These are phyloP conservation scores for Cyrtodaria siliqua DNA, from an alignment of 2,888 invertebrate species.

Conservation along the genomic window DNA sequence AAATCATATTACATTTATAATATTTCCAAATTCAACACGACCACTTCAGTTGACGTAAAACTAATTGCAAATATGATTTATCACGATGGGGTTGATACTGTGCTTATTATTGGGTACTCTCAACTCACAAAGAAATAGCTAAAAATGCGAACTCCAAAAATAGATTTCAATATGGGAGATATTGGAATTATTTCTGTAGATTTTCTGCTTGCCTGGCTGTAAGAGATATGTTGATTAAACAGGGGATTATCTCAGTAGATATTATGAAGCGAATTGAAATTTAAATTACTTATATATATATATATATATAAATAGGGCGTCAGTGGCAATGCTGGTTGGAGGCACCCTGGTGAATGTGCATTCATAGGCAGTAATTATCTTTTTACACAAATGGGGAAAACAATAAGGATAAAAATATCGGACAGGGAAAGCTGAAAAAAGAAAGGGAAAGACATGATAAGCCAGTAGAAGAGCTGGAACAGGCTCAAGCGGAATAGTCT, in stretches of 20 bases:
- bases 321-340: constrained; percentile 31
- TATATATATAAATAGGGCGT: constrained; percentile 2
- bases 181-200: constrained; percentile 31
- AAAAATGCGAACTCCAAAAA: constrained; percentile 38
- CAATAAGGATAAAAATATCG: constrained; percentile 26
- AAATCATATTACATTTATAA: constrained; percentile 5
- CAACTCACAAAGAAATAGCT: constrained; percentile 35
- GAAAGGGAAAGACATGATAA: constrained; percentile 46
- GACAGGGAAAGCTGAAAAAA: too few relatives aligned
- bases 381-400: constrained; percentile 29
- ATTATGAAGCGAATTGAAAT: constrained; percentile 45
- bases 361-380: too few relatives aligned
- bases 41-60: constrained; percentile 24
- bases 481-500: constrained; percentile 35
- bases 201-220: constrained; percentile 33
- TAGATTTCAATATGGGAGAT: constrained; percentile 38
- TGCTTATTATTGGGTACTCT: constrained; percentile 40
- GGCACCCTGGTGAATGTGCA: too few relatives aligned
- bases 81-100: constrained; percentile 44
- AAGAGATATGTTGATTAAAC: too few relatives aligned
- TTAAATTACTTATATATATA: too few relatives aligned
- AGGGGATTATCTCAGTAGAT: constrained; percentile 44
- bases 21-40: constrained; percentile 14
- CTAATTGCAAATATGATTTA: constrained; percentile 38
- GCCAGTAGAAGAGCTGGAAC: constrained; percentile 52